Evolutionary conservation across 2,888 invertebrate genomes (phyloP).

Genomic region (Drosophila cracens): DNA sequence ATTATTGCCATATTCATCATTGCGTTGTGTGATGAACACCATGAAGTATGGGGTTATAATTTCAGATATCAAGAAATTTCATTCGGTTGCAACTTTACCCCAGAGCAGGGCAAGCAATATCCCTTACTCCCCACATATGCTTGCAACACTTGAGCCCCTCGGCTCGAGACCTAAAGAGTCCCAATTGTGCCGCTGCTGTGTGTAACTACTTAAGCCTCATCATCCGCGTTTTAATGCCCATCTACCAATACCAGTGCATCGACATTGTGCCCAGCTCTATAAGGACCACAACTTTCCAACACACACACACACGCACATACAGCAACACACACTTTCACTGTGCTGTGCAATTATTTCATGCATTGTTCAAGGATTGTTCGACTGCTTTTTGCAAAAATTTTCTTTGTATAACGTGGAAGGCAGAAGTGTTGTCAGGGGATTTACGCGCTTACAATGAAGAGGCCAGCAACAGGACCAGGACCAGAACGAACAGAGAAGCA

Average conservation of each 20-base stretch:
- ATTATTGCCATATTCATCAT: conserved; percentile 28
- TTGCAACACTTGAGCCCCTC: conserved; percentile 62
- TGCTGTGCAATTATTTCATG: conserved; percentile 73
- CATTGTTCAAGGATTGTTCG: conserved; percentile 75
- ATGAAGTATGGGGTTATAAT: conserved; percentile 28
- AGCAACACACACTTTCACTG: conserved; percentile 23
- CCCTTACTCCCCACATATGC: conserved; percentile 61
- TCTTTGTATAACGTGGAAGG: conserved; percentile 60
- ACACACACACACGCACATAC: conserved; percentile 12
- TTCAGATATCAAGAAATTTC: conserved; percentile 34
- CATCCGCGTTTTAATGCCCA: conserved; percentile 74
- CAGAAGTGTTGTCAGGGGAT: conserved; percentile 80
- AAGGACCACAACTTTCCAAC: conserved; percentile 51
- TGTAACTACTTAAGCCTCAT: conserved; percentile 78
- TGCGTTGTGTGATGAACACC: conserved; percentile 12
- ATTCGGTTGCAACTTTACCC: conserved; percentile 21
- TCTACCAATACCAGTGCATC: conserved; percentile 50
- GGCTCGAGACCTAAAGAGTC: conserved; percentile 51
- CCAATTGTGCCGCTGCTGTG: conserved; percentile 50
- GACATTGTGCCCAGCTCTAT: conserved; percentile 49
- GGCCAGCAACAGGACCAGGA: conserved; percentile 31
- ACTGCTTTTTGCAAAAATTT: conserved; percentile 63
- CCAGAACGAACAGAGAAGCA: conserved; percentile 7
- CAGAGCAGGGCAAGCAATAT: conserved; percentile 4
- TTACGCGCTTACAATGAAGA: conserved; percentile 67